phyloP scores from a whole-genome alignment of 2,113 vertebrate species.

The Pollachius pollachius region DNA sequence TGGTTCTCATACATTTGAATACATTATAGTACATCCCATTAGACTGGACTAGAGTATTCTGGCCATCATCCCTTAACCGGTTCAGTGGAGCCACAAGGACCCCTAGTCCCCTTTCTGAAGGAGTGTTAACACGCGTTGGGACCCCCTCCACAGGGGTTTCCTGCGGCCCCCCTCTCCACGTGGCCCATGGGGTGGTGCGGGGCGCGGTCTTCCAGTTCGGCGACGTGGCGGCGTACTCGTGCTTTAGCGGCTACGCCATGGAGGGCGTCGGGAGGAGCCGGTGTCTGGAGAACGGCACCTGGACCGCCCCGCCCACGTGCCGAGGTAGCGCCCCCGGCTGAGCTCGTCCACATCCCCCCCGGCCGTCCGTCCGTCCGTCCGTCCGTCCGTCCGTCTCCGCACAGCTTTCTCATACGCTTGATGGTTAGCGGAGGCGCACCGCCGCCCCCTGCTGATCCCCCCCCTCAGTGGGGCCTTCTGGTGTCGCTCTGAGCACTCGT shows the following conservation, averaged over 20 bases:
- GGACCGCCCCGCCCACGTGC: slow-evolving; percentile 88
- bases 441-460: too few species aligned
- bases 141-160: slow-evolving; percentile 84
- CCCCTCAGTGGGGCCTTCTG: too few species aligned
- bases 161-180: slow-evolving; percentile 83
- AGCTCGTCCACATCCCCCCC: not conserved
- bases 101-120: too few species aligned
- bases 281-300: slow-evolving; percentile 92
- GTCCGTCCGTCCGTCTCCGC: too few species aligned
- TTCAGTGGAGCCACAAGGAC: too few species aligned
- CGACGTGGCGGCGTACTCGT: slow-evolving; percentile 90
- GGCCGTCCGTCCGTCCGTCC: not conserved
- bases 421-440: too few species aligned
- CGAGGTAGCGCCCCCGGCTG: slow-evolving; percentile 78
- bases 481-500: too few species aligned
- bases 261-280: slow-evolving; percentile 85
- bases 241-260: slow-evolving; percentile 91
- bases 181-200: slow-evolving; percentile 86
- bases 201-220: slow-evolving; percentile 89
- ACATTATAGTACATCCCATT: not conserved
- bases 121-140: slow-evolving; percentile 60
- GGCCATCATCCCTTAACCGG: too few species aligned
- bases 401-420: too few species aligned
- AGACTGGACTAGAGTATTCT: too few species aligned
- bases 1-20: not conserved